Evolutionary conservation across 92 coral and sea anemone genomes (phyloP), one percentile per base, ranked within the genome.

Genomic region (Porites evermanni): DNA sequence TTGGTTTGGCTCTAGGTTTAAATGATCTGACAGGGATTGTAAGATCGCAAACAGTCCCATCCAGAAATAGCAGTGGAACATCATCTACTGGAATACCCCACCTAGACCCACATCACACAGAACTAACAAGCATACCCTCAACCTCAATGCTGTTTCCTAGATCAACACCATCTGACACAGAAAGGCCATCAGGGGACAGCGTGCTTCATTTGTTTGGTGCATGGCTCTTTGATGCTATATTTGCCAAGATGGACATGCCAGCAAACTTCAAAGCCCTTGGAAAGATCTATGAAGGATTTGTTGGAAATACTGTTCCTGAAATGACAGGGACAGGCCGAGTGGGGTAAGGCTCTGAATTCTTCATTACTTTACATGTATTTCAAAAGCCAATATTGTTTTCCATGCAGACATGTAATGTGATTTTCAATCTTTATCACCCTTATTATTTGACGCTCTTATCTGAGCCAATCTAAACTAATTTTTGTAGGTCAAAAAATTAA

Each of bases 221-320:
- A 5, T 97, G 99, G 99, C 86, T 97, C 80, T 97, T 97, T 90
- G 95, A 95, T 61, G 99, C 99, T 68, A 89, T 93, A 8, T 86
- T 97, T 84, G 97, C 94, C 24, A 92, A 95, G 85, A 86, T 91
- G 14, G 93, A 95, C 85, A 87, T 93, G 94, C 77, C 87, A 64
- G 86, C 90, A 18, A 90, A 93, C 54, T 90, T 83, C 21, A 89
- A 72, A 61, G 93, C 92, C 14, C 92, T 97, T 61, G 87, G 80
- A 32, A 91, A 88, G 89, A 84, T 94, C 2, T 95, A 91, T 88
- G 89, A 86, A 8, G 91, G 83, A 12, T 94, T 82, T 58, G 54
- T 85, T 64, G 72, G 23, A n/a, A 77, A 58, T 85, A 50, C 83
- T 69, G 73, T 26, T 11, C 64, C 66, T 74, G 87, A 83, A 63